Base-by-base conservation (phyloP, 2,888 invertebrate species). In the Amblyjoppa fuscipennis region DNA sequence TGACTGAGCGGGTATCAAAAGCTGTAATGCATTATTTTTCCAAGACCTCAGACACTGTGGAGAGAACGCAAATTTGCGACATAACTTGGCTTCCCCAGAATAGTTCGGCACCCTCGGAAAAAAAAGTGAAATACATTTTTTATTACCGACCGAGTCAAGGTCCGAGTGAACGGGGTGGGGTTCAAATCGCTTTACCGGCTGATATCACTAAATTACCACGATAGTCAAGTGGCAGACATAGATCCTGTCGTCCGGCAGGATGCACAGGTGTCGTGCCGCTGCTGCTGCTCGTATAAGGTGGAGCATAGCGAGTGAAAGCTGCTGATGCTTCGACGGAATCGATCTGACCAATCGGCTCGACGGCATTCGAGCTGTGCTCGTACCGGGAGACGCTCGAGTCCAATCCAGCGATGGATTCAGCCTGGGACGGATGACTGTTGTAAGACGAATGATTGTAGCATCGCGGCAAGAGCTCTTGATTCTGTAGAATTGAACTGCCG, bases 361-460 rank as follows among this genome's bases (percentile, higher is more conserved):
- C 79, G 11, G 87, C 88, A 38, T 74, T 56, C n/a, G 89, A 87
- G 34, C 73, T 76, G 13, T 88, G 88, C n/a, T 87, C 81, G 75
- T 90, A 89, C 5, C 89, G 83, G 28, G 89, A 82, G 31, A 82
- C 87, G n/a, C 81, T 64, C 25, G 56, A 80, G 5, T 88, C 89
- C 56, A 77, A 69, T 56, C 61, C 69, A 51, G 59, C 77, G 61
- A 77, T 64, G 13, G 68, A 69, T n/a, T 53, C 86, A 64, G 51
- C 53, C 49, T 86, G 86, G 83, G 86, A 86, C 86, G 87, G 82
- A 83, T 86, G 85, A 73, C 82, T 85, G 71, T 88, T 88, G 68
- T 87, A 85, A 61, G 88, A 84, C 34, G 88, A 80, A 16, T 89
- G 88, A 77, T 88, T 90, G 75, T 92, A 93, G 80, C 92, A 93